Evolutionary conservation across 2,888 invertebrate genomes (phyloP).

Genomic region (Drosophila leonis): DNA sequence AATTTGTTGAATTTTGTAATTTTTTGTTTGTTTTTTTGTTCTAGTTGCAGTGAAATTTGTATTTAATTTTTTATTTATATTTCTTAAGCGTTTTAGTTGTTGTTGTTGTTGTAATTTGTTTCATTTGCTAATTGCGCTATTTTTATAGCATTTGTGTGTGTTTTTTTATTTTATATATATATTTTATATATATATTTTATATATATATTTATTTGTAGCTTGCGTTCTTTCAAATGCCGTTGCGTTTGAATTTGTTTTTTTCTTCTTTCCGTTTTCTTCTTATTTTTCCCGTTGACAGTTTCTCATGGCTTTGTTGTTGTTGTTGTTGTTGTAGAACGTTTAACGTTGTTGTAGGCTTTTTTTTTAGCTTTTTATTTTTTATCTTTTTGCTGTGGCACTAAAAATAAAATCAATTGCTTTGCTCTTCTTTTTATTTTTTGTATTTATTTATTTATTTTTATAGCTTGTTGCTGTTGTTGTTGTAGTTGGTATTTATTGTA

Average conservation of each 20-base stretch:
- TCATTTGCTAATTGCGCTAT: slow-evolving; percentile 76
- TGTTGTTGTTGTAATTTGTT: slow-evolving; percentile 45
- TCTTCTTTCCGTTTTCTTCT: slow-evolving; percentile 10
- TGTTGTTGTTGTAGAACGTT: slow-evolving; percentile 65
- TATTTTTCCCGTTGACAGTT: slow-evolving; percentile 64
- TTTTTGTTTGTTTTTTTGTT: slow-evolving; percentile 4
- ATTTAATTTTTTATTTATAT: slow-evolving; percentile 43
- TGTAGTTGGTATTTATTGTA: slow-evolving; percentile 69
- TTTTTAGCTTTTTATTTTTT: slow-evolving; percentile 16
- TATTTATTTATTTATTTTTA: slow-evolving; percentile 3
- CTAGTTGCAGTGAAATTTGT: slow-evolving; percentile 9
- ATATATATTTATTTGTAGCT: slow-evolving; percentile 21
- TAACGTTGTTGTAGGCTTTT: slow-evolving; percentile 57
- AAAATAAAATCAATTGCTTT: slow-evolving; percentile 81
- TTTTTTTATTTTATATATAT: neutral
- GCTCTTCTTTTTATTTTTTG: slow-evolving; percentile 44
- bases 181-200: slow-evolving; percentile 8
- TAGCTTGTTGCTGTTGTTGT: slow-evolving; percentile 16
- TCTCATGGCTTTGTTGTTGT: slow-evolving; percentile 36
- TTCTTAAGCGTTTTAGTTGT: slow-evolving; percentile 34
- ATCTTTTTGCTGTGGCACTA: slow-evolving; percentile 62
- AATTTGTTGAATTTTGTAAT: slow-evolving; percentile 13
- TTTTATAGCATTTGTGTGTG: slow-evolving; percentile 52
- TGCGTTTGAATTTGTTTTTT: slow-evolving; percentile 39
- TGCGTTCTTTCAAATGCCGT: slow-evolving; percentile 64